These are phyloP conservation scores for Cyprinus carpio DNA, from an alignment of 2,113 vertebrate species.

Conservation along the genomic window DNA sequence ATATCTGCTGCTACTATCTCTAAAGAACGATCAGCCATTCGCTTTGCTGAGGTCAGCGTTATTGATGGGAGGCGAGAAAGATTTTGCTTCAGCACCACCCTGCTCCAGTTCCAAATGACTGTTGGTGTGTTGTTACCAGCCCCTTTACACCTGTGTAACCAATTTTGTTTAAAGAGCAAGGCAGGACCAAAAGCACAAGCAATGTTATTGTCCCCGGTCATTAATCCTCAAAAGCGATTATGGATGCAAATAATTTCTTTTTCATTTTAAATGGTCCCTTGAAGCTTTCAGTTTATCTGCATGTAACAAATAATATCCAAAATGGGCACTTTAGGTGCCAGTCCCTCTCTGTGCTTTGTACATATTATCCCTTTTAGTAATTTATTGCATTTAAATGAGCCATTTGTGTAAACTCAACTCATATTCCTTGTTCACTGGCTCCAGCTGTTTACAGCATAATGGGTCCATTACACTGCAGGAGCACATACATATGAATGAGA, in stretches of 20 bases:
- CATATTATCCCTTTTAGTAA: conserved; percentile 2
- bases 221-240: neutral
- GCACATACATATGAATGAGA: conserved; percentile 15
- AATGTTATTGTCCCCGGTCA: neutral
- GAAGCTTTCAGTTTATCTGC: neutral
- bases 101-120: neutral
- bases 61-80: neutral
- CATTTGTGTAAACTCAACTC: conserved; percentile 4
- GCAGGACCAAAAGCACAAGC: neutral
- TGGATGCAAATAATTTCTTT: conserved; percentile 11
- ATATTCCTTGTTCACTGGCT: conserved; percentile 8
- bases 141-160: conserved; percentile 3
- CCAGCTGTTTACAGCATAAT: conserved; percentile 31
- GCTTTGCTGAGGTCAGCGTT: conserved; percentile 20
- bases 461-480: conserved; percentile 20
- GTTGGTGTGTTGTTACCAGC: neutral
- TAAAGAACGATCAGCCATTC: neutral
- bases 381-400: conserved; percentile 40
- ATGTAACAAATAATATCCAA: conserved; percentile 5
- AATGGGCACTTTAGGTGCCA: conserved; percentile 30
- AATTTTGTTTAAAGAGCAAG: neutral
- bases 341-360: conserved; percentile 16
- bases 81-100: conserved; percentile 14
- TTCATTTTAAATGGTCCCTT: conserved; percentile 4
- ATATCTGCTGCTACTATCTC: neutral